Conservation (phyloP, 2,113 vertebrate genomes). For the Anguilla rostrata region DNA sequence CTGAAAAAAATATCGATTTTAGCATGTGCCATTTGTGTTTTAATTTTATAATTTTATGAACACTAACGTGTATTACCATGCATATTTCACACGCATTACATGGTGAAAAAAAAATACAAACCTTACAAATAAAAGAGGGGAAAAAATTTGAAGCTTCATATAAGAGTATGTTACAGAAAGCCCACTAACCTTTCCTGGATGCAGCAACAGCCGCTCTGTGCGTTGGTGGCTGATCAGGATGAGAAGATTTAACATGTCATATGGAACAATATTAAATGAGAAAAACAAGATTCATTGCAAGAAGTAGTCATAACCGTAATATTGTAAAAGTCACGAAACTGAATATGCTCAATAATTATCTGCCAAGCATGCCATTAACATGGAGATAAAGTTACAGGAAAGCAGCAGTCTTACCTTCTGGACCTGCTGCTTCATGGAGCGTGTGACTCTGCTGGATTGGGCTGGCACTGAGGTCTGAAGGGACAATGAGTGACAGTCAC, state of each 20-base stretch:
- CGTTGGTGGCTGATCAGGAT: slow-evolving; percentile 3
- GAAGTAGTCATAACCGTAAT: background rate
- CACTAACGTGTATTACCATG: too few relatives aligned
- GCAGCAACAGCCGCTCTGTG: slow-evolving; percentile 29
- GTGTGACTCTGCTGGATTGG: slow-evolving; percentile 61
- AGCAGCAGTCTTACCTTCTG: slow-evolving; percentile 43
- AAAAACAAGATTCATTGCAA: background rate
- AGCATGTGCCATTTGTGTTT: too few relatives aligned
- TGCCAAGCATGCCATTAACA: background rate
- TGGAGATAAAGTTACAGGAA: background rate
- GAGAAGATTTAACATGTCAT: background rate
- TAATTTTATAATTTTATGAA: too few relatives aligned
- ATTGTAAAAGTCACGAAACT: too few relatives aligned
- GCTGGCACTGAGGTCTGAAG: background rate
- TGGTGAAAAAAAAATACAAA: background rate
- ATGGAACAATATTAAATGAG: background rate
- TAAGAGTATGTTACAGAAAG: background rate
- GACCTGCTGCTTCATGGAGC: slow-evolving; percentile 61
- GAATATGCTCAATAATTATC: background rate
- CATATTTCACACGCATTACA: background rate
- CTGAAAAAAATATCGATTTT: too few relatives aligned
- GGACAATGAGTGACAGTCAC: background rate
- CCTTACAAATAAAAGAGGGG: background rate
- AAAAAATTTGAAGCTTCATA: background rate
- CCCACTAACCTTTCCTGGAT: slow-evolving; percentile 41